Conservation (phyloP, 2,797 vertebrate genomes). For the Mormyrops boulengeri region DNA sequence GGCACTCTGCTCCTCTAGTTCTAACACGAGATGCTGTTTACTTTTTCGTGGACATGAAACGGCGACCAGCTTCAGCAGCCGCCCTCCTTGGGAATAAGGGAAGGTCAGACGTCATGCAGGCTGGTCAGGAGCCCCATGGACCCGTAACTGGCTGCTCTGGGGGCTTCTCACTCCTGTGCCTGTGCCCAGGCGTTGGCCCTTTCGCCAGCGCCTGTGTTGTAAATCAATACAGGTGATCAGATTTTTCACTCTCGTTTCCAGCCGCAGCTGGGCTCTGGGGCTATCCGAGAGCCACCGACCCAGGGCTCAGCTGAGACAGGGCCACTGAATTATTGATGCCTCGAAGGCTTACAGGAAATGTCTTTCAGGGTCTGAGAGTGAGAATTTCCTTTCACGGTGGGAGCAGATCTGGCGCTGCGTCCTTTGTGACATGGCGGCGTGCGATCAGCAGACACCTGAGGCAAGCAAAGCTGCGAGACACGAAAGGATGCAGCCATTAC, state of each 20-base stretch:
- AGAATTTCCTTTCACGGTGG: slow-evolving; percentile 9
- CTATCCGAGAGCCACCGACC: slow-evolving; percentile 60
- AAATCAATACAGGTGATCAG: slow-evolving; percentile 69
- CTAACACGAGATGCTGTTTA: slow-evolving; percentile 13
- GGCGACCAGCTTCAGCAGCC: slow-evolving; percentile 6
- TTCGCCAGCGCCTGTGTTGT: slow-evolving; percentile 32
- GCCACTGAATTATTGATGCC: slow-evolving; percentile 23
- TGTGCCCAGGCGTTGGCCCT: neutral
- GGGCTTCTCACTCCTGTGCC: neutral
- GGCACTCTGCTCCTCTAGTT: neutral
- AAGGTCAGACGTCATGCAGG: slow-evolving; percentile 51
- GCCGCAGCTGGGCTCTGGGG: slow-evolving; percentile 54
- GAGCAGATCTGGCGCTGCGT: neutral
- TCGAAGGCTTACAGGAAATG: slow-evolving; percentile 6
- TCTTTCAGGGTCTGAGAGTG: slow-evolving; percentile 7
- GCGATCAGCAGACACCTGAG: neutral
- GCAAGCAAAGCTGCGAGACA: neutral
- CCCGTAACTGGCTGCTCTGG: slow-evolving; percentile 54
- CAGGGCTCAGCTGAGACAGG: neutral
- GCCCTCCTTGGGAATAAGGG: slow-evolving; percentile 27
- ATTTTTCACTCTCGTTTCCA: slow-evolving; percentile 66
- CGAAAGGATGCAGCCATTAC: neutral
- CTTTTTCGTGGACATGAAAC: slow-evolving; percentile 17
- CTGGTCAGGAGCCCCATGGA: slow-evolving; percentile 41
- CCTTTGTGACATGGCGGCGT: neutral